A percentile compares a stretch with the other conserved stretches of the same genome.
Conservation (phyloP, 2,888 invertebrate genomes). For the Belgica antarctica region DNA sequence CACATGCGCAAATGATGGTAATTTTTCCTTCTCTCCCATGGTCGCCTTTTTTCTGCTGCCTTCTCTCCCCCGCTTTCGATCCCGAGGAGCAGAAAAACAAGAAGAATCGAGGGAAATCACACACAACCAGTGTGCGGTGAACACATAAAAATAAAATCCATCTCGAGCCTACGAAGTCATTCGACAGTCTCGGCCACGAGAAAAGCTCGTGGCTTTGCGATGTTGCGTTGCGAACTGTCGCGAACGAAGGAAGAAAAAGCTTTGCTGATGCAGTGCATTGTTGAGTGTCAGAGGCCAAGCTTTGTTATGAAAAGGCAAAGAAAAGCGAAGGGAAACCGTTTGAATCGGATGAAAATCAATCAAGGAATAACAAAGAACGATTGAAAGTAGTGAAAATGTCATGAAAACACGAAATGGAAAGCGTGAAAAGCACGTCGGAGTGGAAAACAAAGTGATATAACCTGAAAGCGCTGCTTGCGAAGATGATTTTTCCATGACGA, state of each 20-base stretch:
- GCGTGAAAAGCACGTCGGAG: constrained; percentile 41
- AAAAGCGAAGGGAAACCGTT: too few species aligned
- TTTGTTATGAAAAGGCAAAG: too few species aligned
- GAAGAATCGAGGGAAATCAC: constrained; percentile 28
- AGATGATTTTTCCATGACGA: too few species aligned
- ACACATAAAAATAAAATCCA: constrained; percentile 39
- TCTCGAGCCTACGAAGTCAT: constrained; percentile 29
- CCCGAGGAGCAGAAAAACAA: constrained; percentile 20
- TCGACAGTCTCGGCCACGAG: constrained; percentile 11
- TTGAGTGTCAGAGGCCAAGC: neutral
- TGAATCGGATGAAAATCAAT: neutral
- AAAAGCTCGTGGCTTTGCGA: constrained; percentile 25
- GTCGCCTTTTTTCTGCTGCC: too few species aligned
- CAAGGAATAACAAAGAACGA: neutral
- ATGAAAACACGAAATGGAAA: constrained; percentile 15
- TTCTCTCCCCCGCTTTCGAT: neutral
- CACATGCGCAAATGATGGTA: constrained; percentile 38
- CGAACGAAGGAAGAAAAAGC: too few species aligned
- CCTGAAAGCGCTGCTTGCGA: constrained; percentile 30
- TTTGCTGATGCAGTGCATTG: neutral
- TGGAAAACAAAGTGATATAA: constrained; percentile 43
- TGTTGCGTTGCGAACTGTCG: neutral
- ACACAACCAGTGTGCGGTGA: constrained; percentile 39
- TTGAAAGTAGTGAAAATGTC: neutral
- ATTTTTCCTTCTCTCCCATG: constrained; percentile 8